A percentile compares a stretch with the other conserved stretches of the same genome.
Conservation (phyloP, 2,888 invertebrate species). For the Parasteatoda lunata region DNA sequence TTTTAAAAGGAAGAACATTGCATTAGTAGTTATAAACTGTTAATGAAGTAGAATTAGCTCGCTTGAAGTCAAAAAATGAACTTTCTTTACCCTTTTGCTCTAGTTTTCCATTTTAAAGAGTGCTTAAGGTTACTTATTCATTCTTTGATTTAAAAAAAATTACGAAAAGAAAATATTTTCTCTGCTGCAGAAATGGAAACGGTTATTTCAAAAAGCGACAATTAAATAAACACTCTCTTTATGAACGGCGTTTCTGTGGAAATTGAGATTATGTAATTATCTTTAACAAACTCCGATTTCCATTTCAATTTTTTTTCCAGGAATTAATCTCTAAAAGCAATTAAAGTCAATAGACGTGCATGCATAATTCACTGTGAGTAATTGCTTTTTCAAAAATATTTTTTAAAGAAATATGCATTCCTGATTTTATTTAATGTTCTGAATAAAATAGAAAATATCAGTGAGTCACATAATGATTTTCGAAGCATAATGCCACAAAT, state of each 20-base stretch:
- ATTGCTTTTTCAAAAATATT: background rate
- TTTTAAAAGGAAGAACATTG: constrained; percentile 28
- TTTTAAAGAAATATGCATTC: background rate
- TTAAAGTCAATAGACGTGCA: background rate
- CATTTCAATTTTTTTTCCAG: background rate
- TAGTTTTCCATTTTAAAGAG: constrained; percentile 33
- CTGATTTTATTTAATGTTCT: too few species aligned
- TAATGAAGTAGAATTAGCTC: constrained; percentile 41
- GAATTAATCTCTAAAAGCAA: background rate
- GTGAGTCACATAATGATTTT: too few species aligned
- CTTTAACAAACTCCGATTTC: constrained; percentile 7
- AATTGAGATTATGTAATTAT: constrained; percentile 25
- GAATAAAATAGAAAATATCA: too few species aligned
- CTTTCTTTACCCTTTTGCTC: constrained; percentile 12
- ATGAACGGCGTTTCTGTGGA: constrained; percentile 1
- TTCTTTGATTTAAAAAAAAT: constrained; percentile 25
- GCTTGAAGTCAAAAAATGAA: constrained; percentile 6
- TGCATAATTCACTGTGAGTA: background rate
- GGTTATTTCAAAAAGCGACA: constrained; percentile 15
- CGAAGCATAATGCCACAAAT: too few species aligned
- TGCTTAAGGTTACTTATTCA: constrained; percentile 52
- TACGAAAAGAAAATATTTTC: background rate
- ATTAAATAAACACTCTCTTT: constrained; percentile 45
- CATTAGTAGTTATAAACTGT: constrained; percentile 56
- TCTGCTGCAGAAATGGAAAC: constrained; percentile 4